phyloP scores from a whole-genome alignment of 1,140 invertebrate genomes.

The Littorina saxatilis region DNA sequence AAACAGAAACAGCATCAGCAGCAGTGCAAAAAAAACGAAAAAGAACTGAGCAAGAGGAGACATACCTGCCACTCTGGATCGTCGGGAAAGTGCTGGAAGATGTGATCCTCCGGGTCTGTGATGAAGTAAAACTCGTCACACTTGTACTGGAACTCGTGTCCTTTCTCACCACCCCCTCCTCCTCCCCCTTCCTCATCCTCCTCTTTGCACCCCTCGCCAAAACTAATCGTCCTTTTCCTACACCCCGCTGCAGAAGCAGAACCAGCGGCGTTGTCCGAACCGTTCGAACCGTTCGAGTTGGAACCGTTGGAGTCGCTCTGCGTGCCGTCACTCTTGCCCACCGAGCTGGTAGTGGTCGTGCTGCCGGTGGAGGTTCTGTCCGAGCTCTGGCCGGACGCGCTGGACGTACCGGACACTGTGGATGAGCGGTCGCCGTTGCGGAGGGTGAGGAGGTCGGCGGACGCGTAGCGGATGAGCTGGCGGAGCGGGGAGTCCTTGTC shows the following conservation, averaged over 20 bases:
- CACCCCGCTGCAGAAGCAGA: neutral
- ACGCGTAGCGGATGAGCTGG: constrained; percentile 36
- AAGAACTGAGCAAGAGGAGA: no score
- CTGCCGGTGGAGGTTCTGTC: constrained; percentile 34
- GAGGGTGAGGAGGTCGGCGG: constrained; percentile 29
- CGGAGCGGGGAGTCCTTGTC: constrained; percentile 35
- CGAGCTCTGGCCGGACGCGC: constrained; percentile 25
- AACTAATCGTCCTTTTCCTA: constrained; percentile 9
- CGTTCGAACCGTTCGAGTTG: neutral
- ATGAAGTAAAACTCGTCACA: constrained; percentile 78
- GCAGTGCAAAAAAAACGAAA: no score
- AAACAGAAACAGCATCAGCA: no score
- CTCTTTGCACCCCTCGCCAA: constrained; percentile 15
- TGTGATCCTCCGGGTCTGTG: constrained; percentile 78
- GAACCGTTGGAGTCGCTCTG: constrained; percentile 25
- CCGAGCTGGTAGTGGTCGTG: constrained; percentile 22
- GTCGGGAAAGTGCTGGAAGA: constrained; percentile 79
- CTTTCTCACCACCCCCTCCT: constrained; percentile 31
- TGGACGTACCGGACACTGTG: constrained; percentile 7
- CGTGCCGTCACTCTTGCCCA: constrained; percentile 15
- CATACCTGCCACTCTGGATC: constrained; percentile 77
- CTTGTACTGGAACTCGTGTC: constrained; percentile 63
- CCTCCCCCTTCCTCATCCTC: constrained; percentile 33
- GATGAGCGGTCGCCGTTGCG: constrained; percentile 15
- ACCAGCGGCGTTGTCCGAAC: neutral